Conservation (phyloP, 2,888 invertebrate species). For the Cloeon dipterum region DNA sequence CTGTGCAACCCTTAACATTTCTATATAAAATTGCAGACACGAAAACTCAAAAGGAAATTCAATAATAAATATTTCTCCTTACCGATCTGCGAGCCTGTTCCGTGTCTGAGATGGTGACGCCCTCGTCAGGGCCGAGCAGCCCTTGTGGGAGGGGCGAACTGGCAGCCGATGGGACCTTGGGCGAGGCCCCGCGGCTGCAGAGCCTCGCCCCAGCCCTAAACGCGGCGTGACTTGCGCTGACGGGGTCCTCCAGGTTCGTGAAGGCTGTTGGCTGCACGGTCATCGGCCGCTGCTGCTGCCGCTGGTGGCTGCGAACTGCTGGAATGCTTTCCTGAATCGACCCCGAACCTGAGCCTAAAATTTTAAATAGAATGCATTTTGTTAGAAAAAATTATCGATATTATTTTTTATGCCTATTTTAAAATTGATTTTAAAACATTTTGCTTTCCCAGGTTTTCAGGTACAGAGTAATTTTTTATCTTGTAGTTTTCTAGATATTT, state of each 20-base stretch:
- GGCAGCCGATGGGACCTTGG: too few species aligned
- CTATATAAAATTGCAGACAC: too few species aligned
- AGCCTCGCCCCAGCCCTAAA: slow-evolving; percentile 7
- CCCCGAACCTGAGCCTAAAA: slow-evolving; percentile 45
- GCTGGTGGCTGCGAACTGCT: slow-evolving; percentile 14
- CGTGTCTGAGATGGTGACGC: background rate
- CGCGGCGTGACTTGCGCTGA: slow-evolving; percentile 1
- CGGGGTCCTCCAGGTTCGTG: background rate
- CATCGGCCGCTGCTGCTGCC: slow-evolving; percentile 12
- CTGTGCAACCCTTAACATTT: too few species aligned
- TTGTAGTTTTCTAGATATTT: too few species aligned
- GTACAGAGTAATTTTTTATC: too few species aligned
- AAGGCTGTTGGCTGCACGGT: slow-evolving; percentile 13
- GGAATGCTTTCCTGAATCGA: slow-evolving; percentile 29
- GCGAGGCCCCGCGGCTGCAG: slow-evolving; percentile 13
- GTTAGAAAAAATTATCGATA: too few species aligned
- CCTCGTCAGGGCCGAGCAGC: background rate
- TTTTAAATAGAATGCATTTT: slow-evolving; percentile 24
- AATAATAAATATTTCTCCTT: background rate
- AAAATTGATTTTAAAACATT: background rate
- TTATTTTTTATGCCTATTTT: background rate
- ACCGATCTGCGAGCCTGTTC: background rate
- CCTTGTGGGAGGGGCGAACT: background rate
- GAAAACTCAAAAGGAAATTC: too few species aligned
- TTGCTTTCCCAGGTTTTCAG: too few species aligned